Percentiles rank a stretch among this genome's conserved stretches.
Conservation (phyloP, 2,797 vertebrate genomes). For the Myotis findleyi region DNA sequence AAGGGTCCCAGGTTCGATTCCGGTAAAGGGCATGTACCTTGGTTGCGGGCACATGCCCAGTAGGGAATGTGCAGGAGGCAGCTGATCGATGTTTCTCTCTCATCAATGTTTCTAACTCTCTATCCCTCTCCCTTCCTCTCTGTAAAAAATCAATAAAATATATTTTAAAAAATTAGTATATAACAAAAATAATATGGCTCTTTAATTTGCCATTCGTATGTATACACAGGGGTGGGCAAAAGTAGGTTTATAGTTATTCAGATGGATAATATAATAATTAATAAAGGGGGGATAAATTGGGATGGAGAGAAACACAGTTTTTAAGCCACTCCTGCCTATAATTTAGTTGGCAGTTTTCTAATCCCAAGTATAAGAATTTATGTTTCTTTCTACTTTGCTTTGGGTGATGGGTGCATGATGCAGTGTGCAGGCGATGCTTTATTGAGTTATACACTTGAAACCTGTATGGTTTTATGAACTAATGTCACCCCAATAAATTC, state of each 20-base stretch:
- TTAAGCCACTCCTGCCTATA: too few species aligned
- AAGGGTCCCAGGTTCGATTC: too few species aligned
- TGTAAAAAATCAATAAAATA: too few species aligned
- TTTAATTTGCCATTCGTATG: neutral
- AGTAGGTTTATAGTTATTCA: neutral
- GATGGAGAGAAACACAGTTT: neutral
- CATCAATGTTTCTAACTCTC: too few species aligned
- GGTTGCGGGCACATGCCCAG: too few species aligned
- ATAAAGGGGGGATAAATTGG: neutral
- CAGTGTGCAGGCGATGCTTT: neutral
- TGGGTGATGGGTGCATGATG: neutral
- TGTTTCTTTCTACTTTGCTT: neutral
- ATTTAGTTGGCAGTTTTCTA: too few species aligned
- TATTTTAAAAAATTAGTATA: slow-evolving; percentile 18
- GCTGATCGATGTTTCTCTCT: too few species aligned
- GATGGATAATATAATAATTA: neutral
- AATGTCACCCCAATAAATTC: neutral
- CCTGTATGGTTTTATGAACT: neutral
- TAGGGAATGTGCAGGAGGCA: too few species aligned
- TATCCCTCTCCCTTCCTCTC: too few species aligned
- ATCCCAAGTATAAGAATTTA: too few species aligned
- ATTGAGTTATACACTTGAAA: neutral
- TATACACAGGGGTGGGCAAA: neutral
- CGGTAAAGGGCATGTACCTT: too few species aligned
- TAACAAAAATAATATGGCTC: neutral